Percentiles rank a stretch among this genome's conserved stretches.
phyloP scores from a whole-genome alignment of 2,888 invertebrate genomes.

The Drosophila mercatorum region DNA sequence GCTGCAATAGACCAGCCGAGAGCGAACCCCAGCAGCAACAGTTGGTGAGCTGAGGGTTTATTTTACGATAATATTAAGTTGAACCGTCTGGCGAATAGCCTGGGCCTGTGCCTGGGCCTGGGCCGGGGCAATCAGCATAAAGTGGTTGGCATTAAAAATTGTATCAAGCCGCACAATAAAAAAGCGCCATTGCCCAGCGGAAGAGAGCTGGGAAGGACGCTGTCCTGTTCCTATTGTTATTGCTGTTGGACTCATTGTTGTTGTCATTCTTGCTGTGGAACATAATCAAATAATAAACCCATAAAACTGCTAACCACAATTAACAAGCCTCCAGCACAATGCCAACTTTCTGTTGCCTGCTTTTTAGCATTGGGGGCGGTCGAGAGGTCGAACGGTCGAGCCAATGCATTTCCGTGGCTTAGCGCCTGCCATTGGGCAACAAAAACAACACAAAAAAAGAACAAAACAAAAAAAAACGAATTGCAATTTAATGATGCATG shows the following conservation, averaged over 20 bases:
- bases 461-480: conserved; percentile 28
- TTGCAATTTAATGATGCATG: conserved; percentile 76
- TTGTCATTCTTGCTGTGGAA: conserved; percentile 19
- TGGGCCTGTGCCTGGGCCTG: conserved; percentile 6
- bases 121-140: conserved; percentile 73
- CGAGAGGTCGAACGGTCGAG: neutral
- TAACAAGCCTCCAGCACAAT: conserved; percentile 64
- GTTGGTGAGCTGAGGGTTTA: conserved; percentile 58
- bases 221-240: conserved; percentile 35
- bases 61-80: conserved; percentile 74
- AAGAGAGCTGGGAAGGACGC: conserved; percentile 35
- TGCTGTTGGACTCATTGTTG: conserved; percentile 20
- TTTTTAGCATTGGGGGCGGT: conserved; percentile 39
- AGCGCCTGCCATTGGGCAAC: conserved; percentile 36
- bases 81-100: conserved; percentile 42
- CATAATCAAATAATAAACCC: conserved; percentile 76
- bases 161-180: conserved; percentile 76
- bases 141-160: conserved; percentile 76
- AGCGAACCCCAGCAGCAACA: conserved; percentile 60
- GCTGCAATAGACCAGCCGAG: conserved; percentile 44
- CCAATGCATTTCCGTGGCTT: conserved; percentile 65
- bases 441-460: conserved; percentile 29
- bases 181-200: conserved; percentile 66
- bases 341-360: conserved; percentile 50
- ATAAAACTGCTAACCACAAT: conserved; percentile 72